These are phyloP conservation scores for Patiria miniata DNA, from an alignment of 35 echinoderm and acorn worm genomes.

Conservation along the genomic window DNA sequence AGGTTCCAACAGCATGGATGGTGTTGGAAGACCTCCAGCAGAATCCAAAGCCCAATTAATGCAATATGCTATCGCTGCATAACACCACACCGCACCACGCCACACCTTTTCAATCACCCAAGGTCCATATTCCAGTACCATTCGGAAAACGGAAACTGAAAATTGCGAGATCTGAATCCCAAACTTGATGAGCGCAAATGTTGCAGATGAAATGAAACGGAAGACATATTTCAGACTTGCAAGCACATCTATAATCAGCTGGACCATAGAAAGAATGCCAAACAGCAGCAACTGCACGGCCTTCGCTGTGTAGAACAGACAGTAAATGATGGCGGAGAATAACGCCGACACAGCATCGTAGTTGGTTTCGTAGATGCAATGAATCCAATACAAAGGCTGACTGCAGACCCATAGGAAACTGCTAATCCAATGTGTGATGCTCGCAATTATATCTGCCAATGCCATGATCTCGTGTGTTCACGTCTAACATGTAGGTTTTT, in stretches of 20 bases:
- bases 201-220: too few species aligned
- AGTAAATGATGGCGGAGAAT: neutral
- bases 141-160: too few species aligned
- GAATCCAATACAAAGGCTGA: neutral
- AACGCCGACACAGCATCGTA: neutral
- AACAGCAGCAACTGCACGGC: neutral
- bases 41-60: neutral
- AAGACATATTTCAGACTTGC: too few species aligned
- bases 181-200: too few species aligned
- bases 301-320: neutral
- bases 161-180: too few species aligned
- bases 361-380: neutral
- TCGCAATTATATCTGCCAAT: neutral
- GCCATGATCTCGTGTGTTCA: too few species aligned
- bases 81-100: neutral
- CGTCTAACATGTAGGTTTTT: too few species aligned
- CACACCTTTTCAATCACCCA: neutral
- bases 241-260: neutral
- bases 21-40: neutral
- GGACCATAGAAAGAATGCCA: neutral
- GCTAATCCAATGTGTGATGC: neutral
- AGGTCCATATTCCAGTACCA: too few species aligned
- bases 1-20: too few species aligned
- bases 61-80: neutral
- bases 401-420: slow-evolving; percentile 1